Base-by-base conservation (phyloP, 2,888 invertebrate genomes). In the Andrena fulva region DNA sequence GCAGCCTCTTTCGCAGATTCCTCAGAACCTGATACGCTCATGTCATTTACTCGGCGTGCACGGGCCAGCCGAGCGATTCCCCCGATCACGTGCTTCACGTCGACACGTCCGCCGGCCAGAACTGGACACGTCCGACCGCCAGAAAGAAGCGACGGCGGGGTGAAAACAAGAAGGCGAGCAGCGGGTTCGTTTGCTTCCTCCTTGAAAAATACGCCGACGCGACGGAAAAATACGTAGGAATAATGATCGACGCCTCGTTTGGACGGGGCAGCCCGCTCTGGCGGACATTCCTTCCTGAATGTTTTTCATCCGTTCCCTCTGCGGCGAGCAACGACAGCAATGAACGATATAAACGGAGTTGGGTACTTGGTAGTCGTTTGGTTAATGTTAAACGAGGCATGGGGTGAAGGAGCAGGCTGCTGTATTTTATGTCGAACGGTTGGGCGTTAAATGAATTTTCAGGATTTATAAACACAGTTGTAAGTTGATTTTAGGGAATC, bases 1-100 rank as follows among this genome's bases (percentile, higher is more conserved):
- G 77, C 56, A 56, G 80, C 64, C 82, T 85, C 86, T 87, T 85
- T 89, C 83, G 78, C 86, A 77, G 86, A 91, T 91, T 88, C 90
- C 87, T 82, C 84, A 85, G 89, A 90, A 89, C 82, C 87, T 79
- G 89, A 91, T 90, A 86, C 68, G 78, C 74, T 84, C 84, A 52
- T 85, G 89, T 89, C 90, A 88, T 84, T 88, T 81, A 59, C 77
- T 88, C 77, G 54, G 42, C 69, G 71, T 42, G 72, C n/a, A 52
- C 27, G 8, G 35, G 20, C 59, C 48, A 60, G 24, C 27, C 35
- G 50, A 66, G 67, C 56, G 71, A 42, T 81, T 85, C 66, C 68
- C 67, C 48, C 75, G 68, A 84, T 78, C 86, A 80, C 75, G 67
- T 80, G 80, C 76, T 72, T 80, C 31, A 48, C 48, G 29, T 74